These are phyloP conservation scores for Drosophila navojoa DNA, from an alignment of 1,140 invertebrate genomes.

Conservation along the genomic window DNA sequence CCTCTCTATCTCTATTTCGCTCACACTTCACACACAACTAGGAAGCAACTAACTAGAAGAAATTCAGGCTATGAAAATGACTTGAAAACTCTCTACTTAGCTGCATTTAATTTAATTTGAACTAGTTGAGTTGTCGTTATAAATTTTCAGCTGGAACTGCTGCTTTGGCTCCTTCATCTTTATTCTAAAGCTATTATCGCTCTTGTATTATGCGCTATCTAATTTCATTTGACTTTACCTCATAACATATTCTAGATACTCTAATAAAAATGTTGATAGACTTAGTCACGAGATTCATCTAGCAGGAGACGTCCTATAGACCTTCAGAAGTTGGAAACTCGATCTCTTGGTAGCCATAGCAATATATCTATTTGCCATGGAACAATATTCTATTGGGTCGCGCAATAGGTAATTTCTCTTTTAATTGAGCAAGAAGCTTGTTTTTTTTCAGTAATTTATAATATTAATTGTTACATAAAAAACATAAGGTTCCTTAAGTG, in stretches of 20 bases:
- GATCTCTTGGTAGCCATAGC: too few species aligned
- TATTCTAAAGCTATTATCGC: neutral
- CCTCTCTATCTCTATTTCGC: neutral
- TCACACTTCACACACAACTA: slow-evolving; percentile 37
- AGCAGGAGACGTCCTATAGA: too few species aligned
- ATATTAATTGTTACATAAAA: too few species aligned
- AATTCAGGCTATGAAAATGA: slow-evolving; percentile 59
- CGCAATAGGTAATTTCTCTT: too few species aligned
- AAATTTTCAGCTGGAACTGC: slow-evolving; percentile 25
- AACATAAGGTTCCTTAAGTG: too few species aligned
- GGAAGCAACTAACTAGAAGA: slow-evolving; percentile 51
- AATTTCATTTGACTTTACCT: slow-evolving; percentile 71
- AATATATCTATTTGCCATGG: too few species aligned
- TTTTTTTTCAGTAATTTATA: too few species aligned
- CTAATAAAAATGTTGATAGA: slow-evolving; percentile 51
- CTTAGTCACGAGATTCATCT: too few species aligned
- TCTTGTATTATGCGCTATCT: slow-evolving; percentile 30
- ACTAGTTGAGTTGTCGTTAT: slow-evolving; percentile 49
- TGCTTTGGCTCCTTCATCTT: neutral
- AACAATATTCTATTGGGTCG: too few species aligned
- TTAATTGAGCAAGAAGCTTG: too few species aligned
- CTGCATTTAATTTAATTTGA: slow-evolving; percentile 66
- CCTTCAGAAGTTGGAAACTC: too few species aligned
- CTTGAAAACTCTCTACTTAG: slow-evolving; percentile 66
- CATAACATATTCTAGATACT: slow-evolving; percentile 26